Conservation (phyloP, 2,888 invertebrate genomes). For the Orgyia antiqua region DNA sequence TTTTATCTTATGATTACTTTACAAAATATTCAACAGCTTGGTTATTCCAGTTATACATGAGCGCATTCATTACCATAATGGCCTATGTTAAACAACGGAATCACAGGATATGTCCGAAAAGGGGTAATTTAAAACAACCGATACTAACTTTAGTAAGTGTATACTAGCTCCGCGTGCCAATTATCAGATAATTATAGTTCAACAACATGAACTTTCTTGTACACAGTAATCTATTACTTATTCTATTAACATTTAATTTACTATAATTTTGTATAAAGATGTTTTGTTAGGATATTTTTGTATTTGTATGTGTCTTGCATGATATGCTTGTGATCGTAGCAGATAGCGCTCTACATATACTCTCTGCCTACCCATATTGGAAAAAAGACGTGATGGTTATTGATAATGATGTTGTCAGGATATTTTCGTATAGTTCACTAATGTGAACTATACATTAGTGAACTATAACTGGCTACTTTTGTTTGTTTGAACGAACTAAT, state of each 20-base stretch:
- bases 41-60: too few species aligned
- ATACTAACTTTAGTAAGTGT: slow-evolving; percentile 3
- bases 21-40: too few species aligned
- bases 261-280: slow-evolving; percentile 19
- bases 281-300: background rate
- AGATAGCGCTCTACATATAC: too few species aligned
- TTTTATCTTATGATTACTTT: too few species aligned
- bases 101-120: slow-evolving; percentile 31
- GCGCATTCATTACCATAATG: slow-evolving; percentile 25
- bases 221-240: slow-evolving; percentile 36
- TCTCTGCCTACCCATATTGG: too few species aligned
- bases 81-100: slow-evolving; percentile 31
- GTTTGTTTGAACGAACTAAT: too few species aligned
- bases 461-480: too few species aligned
- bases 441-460: too few species aligned
- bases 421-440: too few species aligned
- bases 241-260: slow-evolving; percentile 30
- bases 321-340: too few species aligned
- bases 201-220: slow-evolving; percentile 35
- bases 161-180: slow-evolving; percentile 15
- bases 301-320: background rate
- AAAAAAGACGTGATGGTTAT: too few species aligned
- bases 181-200: slow-evolving; percentile 35
- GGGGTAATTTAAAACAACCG: slow-evolving; percentile 18
- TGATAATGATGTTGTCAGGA: too few species aligned